Conservation (phyloP, 2,888 invertebrate genomes). For the Autographa pulchrina region DNA sequence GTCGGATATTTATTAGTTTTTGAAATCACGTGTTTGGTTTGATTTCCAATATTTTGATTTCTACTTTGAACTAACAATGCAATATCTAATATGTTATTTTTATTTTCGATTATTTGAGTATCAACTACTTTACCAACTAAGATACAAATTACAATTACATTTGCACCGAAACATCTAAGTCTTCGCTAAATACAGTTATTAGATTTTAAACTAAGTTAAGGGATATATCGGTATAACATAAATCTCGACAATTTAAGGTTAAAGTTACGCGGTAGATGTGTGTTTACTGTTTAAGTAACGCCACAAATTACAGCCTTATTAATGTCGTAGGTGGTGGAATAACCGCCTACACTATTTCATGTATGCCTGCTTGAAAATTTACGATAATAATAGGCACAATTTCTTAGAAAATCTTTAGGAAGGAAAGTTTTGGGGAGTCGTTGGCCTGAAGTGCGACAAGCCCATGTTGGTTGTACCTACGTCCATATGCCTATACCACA, state of each 20-base stretch:
- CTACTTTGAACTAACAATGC: background rate
- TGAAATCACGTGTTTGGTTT: background rate
- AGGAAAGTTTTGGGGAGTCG: too few relatives aligned
- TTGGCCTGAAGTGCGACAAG: too few relatives aligned
- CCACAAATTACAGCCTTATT: background rate
- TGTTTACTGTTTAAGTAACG: constrained; percentile 9
- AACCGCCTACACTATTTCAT: constrained; percentile 1
- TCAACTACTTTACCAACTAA: too few relatives aligned
- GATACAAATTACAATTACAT: too few relatives aligned
- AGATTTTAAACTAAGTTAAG: constrained; percentile 30
- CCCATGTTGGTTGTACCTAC: too few relatives aligned
- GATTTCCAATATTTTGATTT: background rate
- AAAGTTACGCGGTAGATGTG: background rate
- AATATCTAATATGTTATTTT: too few relatives aligned
- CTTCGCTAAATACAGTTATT: background rate
- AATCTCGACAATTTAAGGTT: constrained; percentile 37
- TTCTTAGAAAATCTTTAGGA: background rate
- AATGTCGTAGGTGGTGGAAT: background rate
- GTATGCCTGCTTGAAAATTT: background rate
- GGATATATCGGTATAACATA: constrained; percentile 53
- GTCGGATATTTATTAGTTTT: background rate
- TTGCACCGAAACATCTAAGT: background rate
- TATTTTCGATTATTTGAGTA: too few relatives aligned
- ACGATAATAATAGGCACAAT: background rate
- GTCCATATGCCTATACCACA: too few relatives aligned